Percentiles rank a stretch among this genome's conserved stretches.
Evolutionary conservation across 2,797 vertebrate species (phyloP).

Genomic region (Emys orbicularis): DNA sequence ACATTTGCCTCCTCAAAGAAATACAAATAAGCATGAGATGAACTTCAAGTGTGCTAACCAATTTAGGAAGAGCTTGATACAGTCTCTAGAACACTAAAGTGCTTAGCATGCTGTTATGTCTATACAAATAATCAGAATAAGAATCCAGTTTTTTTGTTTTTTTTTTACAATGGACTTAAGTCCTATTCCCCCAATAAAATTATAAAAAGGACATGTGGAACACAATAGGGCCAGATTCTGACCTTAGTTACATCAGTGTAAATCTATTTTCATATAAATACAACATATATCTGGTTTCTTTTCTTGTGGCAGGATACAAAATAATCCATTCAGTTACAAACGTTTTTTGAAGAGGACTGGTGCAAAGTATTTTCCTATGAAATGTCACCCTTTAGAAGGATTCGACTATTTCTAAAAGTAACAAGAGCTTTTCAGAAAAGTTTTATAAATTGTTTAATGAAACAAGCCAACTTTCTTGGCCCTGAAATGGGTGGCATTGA

Average conservation of each 20-base stretch:
- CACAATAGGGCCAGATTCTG: neutral
- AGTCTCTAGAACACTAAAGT: neutral
- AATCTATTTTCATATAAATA: neutral
- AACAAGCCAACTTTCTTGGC: no score
- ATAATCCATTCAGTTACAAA: neutral
- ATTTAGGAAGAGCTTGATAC: neutral
- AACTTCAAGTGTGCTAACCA: accelerated
- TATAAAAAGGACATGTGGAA: neutral
- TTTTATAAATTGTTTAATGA: no score
- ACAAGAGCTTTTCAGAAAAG: no score
- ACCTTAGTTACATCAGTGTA: neutral
- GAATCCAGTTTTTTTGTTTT: neutral
- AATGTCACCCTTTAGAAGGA: no score
- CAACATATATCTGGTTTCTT: neutral
- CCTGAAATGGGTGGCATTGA: no score
- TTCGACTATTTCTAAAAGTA: no score
- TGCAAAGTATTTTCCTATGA: neutral
- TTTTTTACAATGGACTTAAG: neutral
- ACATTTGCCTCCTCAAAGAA: neutral
- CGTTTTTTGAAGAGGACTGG: neutral
- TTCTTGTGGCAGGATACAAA: accelerated
- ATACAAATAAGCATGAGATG: neutral
- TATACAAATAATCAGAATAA: neutral
- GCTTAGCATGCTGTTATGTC: neutral
- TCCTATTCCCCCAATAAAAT: neutral